Evolutionary conservation across 2,888 invertebrate species (phyloP), one percentile per base, ranked within the genome.

Genomic region (Heliconius cydno): DNA sequence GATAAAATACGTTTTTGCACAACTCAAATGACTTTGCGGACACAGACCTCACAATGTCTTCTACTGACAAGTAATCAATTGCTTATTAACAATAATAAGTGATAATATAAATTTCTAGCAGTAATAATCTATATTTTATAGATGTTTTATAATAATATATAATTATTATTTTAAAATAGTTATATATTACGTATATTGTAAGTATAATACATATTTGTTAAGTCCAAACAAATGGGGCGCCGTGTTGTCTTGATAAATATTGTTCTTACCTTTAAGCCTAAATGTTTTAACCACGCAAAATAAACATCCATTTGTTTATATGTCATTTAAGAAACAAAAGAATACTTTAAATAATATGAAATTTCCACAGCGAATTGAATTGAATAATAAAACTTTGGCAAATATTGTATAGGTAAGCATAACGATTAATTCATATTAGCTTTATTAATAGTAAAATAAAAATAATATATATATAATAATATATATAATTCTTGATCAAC

Each of bases 291-390:
- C 22, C n/a, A n/a, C 2, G 60, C n/a, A 63, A 74, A 68, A 68
- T 67, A 78, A 73, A 63, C 38, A 75, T 41, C 2, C 19, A 13
- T 68, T 10, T 57, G 52, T 46, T 22, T 66, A 67, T 57, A 34
- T 73, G 73, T 67, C 66, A 73, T n/a, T 52, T 25, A 34, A 65
- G 52, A 57, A 73, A 78, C 34, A 66, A 67, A 52, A 57, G n/a
- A 57, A 73, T 67, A 52, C 13, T 73, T 41, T 66, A 57, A 52
- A 46, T 25, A 57, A 57, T 52, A 57, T 65, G 15, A 57, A 66
- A 66, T 66, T 66, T 15, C 25, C 52, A 10, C 25, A 38, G 28
- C 22, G 68, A 68, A 34, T 34, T 34, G 34, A 34, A 34, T 41
- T 41, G 1, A 5, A 67, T 12, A 67, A 67, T 38, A 67, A 30